Evolutionary conservation across 2,888 invertebrate genomes (phyloP).

Genomic region (Drosophila mimica): DNA sequence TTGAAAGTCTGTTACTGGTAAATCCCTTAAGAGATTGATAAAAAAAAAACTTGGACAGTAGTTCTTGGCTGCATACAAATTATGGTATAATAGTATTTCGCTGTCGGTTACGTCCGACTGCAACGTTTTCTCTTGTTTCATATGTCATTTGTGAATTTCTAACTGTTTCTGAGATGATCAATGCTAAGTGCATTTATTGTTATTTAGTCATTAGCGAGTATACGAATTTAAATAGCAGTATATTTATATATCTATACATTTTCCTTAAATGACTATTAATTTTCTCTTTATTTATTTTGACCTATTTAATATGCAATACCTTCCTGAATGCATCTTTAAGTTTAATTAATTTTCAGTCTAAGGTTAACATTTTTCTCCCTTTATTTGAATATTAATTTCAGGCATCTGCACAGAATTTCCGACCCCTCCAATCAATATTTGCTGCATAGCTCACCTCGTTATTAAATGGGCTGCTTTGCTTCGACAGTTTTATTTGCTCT

Average conservation of each 20-base stretch:
- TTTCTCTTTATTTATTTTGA: neutral
- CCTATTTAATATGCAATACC: neutral
- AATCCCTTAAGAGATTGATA: too few species aligned
- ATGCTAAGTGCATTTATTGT: neutral
- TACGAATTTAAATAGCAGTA: neutral
- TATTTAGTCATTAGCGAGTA: neutral
- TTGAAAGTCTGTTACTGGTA: too few species aligned
- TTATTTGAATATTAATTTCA: neutral
- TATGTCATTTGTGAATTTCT: neutral
- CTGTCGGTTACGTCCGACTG: too few species aligned
- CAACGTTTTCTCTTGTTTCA: neutral
- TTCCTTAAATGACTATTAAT: neutral
- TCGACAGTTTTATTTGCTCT: constrained; percentile 38
- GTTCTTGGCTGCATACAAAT: too few species aligned
- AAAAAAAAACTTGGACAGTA: too few species aligned
- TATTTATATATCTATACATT: neutral
- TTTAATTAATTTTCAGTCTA: neutral
- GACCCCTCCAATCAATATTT: constrained; percentile 9
- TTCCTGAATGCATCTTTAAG: neutral
- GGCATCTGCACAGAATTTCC: neutral
- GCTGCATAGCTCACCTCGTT: constrained; percentile 34
- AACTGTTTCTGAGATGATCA: neutral
- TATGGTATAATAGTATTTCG: too few species aligned
- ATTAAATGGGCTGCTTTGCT: constrained; percentile 47
- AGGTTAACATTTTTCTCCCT: neutral